Evolutionary conservation across 2,888 invertebrate species (phyloP).

Genomic region (Cephus nigrinus): DNA sequence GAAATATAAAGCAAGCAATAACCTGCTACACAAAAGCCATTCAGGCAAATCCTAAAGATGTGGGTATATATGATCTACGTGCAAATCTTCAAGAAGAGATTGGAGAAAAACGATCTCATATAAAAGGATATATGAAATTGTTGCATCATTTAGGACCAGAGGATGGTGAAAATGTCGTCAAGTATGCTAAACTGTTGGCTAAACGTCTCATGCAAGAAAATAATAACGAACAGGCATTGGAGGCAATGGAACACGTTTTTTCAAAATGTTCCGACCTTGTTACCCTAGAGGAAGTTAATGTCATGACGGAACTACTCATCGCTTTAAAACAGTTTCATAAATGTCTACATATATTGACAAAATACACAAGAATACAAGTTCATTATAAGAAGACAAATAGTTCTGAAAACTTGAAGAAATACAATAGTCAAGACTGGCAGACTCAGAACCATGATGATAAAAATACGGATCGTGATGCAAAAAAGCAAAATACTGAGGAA

Average conservation of each 20-base stretch:
- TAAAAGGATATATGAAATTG: conserved; percentile 80
- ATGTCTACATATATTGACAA: conserved; percentile 79
- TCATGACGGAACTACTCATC: conserved; percentile 84
- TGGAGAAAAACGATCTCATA: conserved; percentile 73
- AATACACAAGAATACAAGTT: conserved; percentile 77
- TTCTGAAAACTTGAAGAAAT: not conserved
- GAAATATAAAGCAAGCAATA: conserved; percentile 82
- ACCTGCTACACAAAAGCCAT: conserved; percentile 87
- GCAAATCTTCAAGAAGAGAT: conserved; percentile 76
- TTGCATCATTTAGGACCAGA: conserved; percentile 73
- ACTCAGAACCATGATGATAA: not conserved
- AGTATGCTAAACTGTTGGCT: conserved; percentile 79
- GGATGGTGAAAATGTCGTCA: conserved; percentile 74
- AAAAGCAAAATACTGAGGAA: conserved; percentile 7
- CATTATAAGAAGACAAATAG: conserved; percentile 58
- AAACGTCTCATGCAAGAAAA: conserved; percentile 79
- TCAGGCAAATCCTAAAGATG: conserved; percentile 76
- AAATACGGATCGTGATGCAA: not conserved
- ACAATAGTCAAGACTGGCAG: not conserved
- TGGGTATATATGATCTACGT: conserved; percentile 78
- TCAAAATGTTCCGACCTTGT: conserved; percentile 78
- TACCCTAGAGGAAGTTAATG: conserved; percentile 82
- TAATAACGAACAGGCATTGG: conserved; percentile 78
- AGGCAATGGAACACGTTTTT: conserved; percentile 82
- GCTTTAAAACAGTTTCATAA: conserved; percentile 76